Conservation (phyloP, 2,888 invertebrate species). For the Tinea semifulvella region DNA sequence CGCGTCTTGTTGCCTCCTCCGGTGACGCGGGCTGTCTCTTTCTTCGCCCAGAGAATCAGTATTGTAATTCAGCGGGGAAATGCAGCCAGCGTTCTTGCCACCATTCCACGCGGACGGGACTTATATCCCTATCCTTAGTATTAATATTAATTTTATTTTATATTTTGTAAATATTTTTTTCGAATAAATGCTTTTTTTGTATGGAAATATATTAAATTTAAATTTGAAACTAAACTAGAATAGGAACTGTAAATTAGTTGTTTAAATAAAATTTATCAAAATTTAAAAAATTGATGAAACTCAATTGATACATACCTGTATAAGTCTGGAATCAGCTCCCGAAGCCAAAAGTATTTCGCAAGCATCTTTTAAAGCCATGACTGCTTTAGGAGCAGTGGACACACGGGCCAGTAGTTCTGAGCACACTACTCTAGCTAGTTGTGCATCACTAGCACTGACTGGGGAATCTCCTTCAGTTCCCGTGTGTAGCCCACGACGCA, state of each 20-base stretch:
- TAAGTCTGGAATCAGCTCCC: slow-evolving; percentile 41
- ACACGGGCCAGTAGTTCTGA: slow-evolving; percentile 42
- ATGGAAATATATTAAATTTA: no score
- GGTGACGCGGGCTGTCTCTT: no score
- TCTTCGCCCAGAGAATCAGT: no score
- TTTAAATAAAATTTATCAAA: not conserved
- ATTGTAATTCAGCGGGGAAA: no score
- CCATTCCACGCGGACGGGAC: no score
- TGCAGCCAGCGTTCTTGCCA: no score
- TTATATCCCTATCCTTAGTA: no score
- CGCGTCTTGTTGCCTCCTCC: no score
- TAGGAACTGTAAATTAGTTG: not conserved
- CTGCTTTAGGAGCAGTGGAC: slow-evolving; percentile 41
- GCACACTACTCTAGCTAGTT: slow-evolving; percentile 32
- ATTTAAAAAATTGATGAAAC: not conserved
- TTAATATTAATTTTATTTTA: no score
- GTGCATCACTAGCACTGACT: slow-evolving; percentile 29
- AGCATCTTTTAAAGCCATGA: slow-evolving; percentile 70
- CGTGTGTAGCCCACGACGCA: slow-evolving; percentile 38
- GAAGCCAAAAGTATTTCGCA: slow-evolving; percentile 51
- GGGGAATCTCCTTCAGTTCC: slow-evolving; percentile 13
- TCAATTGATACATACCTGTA: slow-evolving; percentile 34
- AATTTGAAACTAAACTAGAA: slow-evolving; percentile 16
- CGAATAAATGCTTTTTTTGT: no score
- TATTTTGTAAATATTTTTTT: no score